These are phyloP conservation scores for Pelobates fuscus DNA, from an alignment of 2,113 vertebrate species.

Conservation along the genomic window DNA sequence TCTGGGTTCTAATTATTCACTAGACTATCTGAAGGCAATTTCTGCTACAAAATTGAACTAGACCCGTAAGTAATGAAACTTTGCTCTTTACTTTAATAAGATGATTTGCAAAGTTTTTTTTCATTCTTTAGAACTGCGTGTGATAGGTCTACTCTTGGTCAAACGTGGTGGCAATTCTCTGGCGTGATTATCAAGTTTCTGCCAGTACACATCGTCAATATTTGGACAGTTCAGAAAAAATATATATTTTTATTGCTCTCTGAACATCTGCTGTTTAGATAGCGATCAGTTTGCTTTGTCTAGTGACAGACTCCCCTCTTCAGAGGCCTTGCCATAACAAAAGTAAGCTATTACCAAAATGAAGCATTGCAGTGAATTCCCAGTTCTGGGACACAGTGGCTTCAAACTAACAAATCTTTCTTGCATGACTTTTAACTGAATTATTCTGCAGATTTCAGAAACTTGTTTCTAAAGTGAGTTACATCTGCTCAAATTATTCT, in stretches of 20 bases:
- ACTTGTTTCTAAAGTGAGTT: constrained; percentile 33
- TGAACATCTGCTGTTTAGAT: neutral
- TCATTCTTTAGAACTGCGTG: constrained; percentile 2
- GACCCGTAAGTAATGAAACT: fast-evolving
- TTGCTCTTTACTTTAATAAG: neutral
- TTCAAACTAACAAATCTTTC: constrained; percentile 41
- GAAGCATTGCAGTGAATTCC: constrained; percentile 15
- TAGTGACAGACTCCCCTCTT: neutral
- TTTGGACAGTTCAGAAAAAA: constrained; percentile 44
- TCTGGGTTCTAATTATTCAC: constrained; percentile 22
- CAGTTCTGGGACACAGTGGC: constrained; percentile 32
- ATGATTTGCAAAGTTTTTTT: constrained; percentile 26
- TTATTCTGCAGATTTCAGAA: constrained; percentile 35
- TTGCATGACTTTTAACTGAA: constrained; percentile 35
- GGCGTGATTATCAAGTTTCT: constrained; percentile 36
- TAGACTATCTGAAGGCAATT: neutral
- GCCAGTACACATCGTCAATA: constrained; percentile 47
- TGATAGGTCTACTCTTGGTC: constrained; percentile 20
- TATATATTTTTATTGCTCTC: neutral
- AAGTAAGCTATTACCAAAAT: constrained; percentile 26
- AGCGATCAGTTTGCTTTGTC: neutral
- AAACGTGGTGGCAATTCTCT: constrained; percentile 42
- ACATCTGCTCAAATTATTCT: constrained; percentile 39
- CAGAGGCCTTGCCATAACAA: constrained; percentile 18
- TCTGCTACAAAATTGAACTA: too few species aligned